Conservation (phyloP, 2,113 vertebrate species). For the Colaptes auratus region DNA sequence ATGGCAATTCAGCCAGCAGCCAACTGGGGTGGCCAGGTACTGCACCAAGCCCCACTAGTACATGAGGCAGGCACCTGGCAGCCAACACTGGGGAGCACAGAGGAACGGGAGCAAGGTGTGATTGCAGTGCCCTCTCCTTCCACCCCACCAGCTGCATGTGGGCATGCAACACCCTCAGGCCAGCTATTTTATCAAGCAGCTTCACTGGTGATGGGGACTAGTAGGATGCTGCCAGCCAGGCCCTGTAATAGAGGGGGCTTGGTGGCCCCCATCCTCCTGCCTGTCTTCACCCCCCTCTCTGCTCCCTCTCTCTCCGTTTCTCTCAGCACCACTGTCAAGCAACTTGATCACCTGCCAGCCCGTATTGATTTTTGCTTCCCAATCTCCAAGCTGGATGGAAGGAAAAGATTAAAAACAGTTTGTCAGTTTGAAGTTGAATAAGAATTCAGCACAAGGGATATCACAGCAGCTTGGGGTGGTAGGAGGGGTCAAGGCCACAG, state of each 20-base stretch:
- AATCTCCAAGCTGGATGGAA: slow-evolving; percentile 96
- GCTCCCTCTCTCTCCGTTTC: not conserved
- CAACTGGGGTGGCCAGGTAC: not conserved
- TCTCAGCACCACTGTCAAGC: slow-evolving; percentile 78
- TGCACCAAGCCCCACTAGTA: not conserved
- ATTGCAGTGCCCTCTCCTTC: not conserved
- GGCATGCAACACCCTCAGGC: slow-evolving; percentile 76
- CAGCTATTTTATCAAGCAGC: slow-evolving; percentile 69
- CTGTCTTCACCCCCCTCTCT: not conserved
- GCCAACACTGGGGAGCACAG: not conserved
- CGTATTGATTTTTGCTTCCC: slow-evolving; percentile 99
- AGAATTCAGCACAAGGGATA: slow-evolving; percentile 90
- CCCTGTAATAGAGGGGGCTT: slow-evolving; percentile 77
- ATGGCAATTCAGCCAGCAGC: not conserved
- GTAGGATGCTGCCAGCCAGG: slow-evolving; percentile 1
- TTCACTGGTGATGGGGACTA: slow-evolving; percentile 76
- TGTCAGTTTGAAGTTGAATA: slow-evolving; percentile 99
- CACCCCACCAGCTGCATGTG: slow-evolving; percentile 47
- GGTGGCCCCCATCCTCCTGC: not conserved
- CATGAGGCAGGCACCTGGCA: not conserved
- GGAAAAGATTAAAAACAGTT: slow-evolving; percentile 99
- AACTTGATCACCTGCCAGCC: slow-evolving; percentile 96
- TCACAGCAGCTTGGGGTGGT: slow-evolving; percentile 63
- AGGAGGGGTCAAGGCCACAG: slow-evolving; percentile 64
- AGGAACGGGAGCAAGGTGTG: not conserved